A percentile compares a stretch with the other conserved stretches of the same genome.
Evolutionary conservation across 2,797 vertebrate genomes (phyloP).

Genomic region (Tenualosa thibaudeaui): DNA sequence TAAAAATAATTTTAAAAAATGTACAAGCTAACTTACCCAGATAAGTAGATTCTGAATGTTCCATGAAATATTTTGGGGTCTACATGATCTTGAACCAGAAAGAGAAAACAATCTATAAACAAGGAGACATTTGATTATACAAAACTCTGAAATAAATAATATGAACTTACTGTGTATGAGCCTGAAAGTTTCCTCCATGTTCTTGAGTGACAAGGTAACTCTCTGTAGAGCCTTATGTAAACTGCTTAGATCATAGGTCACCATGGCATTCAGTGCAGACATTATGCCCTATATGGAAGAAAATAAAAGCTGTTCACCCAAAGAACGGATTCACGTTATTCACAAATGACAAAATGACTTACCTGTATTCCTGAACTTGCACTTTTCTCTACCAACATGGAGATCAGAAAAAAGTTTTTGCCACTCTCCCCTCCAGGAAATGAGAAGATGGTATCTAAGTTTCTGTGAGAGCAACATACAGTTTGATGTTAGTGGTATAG

Average conservation of each 20-base stretch:
- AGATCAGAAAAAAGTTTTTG: constrained; percentile 51
- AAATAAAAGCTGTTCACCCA: background rate
- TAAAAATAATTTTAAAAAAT: background rate
- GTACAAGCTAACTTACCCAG: background rate
- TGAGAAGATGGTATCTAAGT: constrained; percentile 43
- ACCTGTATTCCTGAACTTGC: background rate
- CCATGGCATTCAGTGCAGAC: background rate
- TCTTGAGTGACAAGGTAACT: background rate
- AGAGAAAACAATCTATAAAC: background rate
- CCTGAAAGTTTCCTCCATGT: background rate
- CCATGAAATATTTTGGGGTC: background rate
- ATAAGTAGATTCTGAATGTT: background rate
- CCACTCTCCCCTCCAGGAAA: constrained; percentile 53
- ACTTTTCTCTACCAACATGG: constrained; percentile 38
- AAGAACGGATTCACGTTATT: background rate
- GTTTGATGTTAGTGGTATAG: background rate
- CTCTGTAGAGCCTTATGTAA: constrained; percentile 1
- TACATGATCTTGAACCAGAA: background rate
- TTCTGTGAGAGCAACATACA: background rate
- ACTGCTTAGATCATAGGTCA: background rate
- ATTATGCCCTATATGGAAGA: background rate
- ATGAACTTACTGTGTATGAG: background rate
- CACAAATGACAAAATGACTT: background rate
- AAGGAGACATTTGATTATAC: background rate
- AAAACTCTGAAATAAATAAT: background rate